A percentile compares a stretch with the other conserved stretches of the same genome.
These are phyloP conservation scores for Chrosomus eos DNA, from an alignment of 2,797 vertebrate genomes.

Conservation along the genomic window DNA sequence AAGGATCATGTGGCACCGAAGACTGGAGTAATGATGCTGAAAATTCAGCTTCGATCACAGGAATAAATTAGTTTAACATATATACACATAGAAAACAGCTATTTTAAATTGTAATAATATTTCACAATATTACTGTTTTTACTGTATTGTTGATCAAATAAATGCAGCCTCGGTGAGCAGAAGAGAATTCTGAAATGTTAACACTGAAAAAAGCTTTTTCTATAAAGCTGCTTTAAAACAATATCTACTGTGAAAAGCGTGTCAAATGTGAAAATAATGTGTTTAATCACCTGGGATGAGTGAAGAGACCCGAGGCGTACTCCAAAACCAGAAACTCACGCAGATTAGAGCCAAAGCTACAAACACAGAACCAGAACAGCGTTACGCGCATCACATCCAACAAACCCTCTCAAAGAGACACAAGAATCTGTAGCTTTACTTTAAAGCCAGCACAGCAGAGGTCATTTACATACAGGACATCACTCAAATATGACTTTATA, in stretches of 20 bases:
- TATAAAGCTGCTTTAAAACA: neutral
- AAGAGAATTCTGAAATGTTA: neutral
- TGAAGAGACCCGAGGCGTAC: conserved; percentile 93
- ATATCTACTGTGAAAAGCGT: neutral
- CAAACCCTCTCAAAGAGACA: neutral
- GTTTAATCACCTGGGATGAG: conserved; percentile 88
- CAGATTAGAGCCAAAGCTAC: conserved; percentile 94
- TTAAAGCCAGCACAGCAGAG: neutral
- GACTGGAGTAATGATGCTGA: no score
- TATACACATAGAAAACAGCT: no score
- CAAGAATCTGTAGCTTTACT: neutral
- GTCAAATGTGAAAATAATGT: no score
- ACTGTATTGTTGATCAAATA: neutral
- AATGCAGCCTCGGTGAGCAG: neutral
- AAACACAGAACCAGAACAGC: conserved; percentile 10
- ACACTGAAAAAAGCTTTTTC: neutral
- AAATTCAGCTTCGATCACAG: no score
- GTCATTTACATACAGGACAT: neutral
- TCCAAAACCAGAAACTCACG: conserved; percentile 95
- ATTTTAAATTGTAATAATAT: no score
- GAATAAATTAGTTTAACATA: no score
- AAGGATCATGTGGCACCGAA: no score
- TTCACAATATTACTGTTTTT: no score
- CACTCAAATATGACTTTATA: no score
- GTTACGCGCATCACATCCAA: neutral